Evolutionary conservation across 2,113 vertebrate species (phyloP).

Genomic region (Murina feae): DNA sequence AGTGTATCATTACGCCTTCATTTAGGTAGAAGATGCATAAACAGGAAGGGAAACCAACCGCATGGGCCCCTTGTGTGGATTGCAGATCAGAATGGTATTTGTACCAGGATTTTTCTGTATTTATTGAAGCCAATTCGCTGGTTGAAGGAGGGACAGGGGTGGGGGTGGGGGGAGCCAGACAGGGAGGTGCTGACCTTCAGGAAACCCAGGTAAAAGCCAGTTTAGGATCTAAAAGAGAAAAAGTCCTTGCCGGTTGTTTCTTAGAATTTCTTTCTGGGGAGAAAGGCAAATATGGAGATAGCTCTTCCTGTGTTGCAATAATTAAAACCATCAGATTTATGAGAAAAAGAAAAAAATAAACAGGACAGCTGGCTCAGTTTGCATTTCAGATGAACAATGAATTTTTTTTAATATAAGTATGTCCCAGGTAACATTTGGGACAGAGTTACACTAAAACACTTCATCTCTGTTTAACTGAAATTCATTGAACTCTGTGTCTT

Average conservation of each 20-base stretch:
- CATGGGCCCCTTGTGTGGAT: slow-evolving; percentile 58
- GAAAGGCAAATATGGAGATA: neutral
- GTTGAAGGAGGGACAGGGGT: neutral
- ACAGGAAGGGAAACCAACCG: neutral
- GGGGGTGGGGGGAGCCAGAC: fast-evolving
- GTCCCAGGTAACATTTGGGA: neutral
- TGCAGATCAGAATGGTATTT: slow-evolving; percentile 57
- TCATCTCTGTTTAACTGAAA: neutral
- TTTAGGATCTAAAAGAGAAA: neutral
- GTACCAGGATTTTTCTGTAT: neutral
- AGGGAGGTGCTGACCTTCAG: neutral
- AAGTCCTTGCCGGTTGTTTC: neutral
- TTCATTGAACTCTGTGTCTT: neutral
- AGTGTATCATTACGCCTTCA: slow-evolving; percentile 66
- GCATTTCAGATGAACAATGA: neutral
- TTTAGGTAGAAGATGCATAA: neutral
- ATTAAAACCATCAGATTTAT: neutral
- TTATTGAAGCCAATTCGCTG: neutral
- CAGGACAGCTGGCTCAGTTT: neutral
- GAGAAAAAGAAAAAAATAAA: neutral
- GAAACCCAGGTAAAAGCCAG: neutral
- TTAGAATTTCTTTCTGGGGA: neutral
- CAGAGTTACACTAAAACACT: neutral
- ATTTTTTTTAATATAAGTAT: neutral
- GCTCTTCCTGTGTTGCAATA: neutral